phyloP scores from a whole-genome alignment of 2,888 invertebrate species.

The Cephus nigrinus region DNA sequence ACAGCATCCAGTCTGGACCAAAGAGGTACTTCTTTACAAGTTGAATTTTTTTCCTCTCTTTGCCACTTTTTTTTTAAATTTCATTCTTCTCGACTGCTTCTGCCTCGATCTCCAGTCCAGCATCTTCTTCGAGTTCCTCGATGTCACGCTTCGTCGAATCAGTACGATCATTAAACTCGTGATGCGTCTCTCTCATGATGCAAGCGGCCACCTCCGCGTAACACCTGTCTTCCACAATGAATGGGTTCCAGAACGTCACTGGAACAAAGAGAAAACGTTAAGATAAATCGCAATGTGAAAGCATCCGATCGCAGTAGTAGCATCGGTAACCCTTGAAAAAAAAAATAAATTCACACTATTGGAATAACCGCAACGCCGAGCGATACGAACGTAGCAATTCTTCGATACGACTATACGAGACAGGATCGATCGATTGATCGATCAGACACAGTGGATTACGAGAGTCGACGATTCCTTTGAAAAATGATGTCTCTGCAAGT shows the following conservation, averaged over 20 bases:
- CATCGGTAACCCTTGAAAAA: background rate
- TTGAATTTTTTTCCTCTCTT: background rate
- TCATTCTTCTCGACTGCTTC: background rate
- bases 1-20: background rate
- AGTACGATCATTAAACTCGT: conserved; percentile 4
- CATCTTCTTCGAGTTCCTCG: background rate
- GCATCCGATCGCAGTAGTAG: background rate
- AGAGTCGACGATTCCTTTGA: background rate
- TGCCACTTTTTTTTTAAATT: background rate
- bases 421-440: background rate
- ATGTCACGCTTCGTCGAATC: background rate
- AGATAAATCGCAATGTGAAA: conserved; percentile 3
- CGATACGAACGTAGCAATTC: background rate
- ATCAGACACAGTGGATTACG: background rate
- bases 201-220: conserved; percentile 5
- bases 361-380: background rate
- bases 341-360: background rate
- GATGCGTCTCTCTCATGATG: background rate
- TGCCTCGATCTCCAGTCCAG: background rate
- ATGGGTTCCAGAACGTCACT: conserved; percentile 2
- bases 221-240: conserved; percentile 1
- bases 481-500: background rate
- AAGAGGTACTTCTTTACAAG: background rate
- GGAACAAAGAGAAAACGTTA: conserved; percentile 1
- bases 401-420: background rate